These are phyloP conservation scores for Rhamnusium bicolor DNA, from an alignment of 2,888 invertebrate genomes.

Conservation along the genomic window DNA sequence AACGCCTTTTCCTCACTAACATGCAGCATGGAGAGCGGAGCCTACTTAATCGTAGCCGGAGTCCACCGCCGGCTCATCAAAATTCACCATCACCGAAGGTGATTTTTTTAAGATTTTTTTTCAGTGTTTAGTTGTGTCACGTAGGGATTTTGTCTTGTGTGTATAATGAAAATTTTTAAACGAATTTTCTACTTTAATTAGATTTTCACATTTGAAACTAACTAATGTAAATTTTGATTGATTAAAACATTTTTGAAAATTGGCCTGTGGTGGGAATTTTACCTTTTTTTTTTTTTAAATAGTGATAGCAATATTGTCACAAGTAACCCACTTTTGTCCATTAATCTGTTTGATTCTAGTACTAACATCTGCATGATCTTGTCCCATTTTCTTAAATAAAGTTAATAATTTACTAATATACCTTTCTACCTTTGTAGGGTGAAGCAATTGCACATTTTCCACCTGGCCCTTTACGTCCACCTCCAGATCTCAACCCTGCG, in stretches of 20 bases:
- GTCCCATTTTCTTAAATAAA: not conserved
- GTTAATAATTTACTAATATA: not conserved
- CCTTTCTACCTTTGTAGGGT: constrained; percentile 70
- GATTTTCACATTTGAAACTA: not conserved
- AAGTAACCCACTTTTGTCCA: not conserved
- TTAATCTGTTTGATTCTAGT: not conserved
- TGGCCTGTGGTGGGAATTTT: too few relatives aligned
- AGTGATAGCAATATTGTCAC: not conserved
- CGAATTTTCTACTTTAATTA: not conserved
- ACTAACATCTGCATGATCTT: constrained; percentile 14
- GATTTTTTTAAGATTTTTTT: constrained; percentile 56
- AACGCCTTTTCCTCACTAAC: constrained; percentile 66
- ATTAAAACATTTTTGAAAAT: not conserved
- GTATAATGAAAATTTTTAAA: not conserved
- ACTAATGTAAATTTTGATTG: too few relatives aligned
- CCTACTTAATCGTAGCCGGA: constrained; percentile 73
- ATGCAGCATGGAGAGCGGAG: constrained; percentile 74
- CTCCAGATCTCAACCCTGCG: constrained; percentile 70
- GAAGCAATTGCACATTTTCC: constrained; percentile 74
- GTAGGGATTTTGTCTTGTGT: not conserved
- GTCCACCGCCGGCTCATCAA: constrained; percentile 90
- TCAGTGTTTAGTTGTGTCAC: constrained; percentile 60
- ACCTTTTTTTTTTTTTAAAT: too few relatives aligned
- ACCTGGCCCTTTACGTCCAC: constrained; percentile 67
- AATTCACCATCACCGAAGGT: constrained; percentile 75